These are phyloP conservation scores for Ips nitidus DNA, from an alignment of 1,140 invertebrate species.

Conservation along the genomic window DNA sequence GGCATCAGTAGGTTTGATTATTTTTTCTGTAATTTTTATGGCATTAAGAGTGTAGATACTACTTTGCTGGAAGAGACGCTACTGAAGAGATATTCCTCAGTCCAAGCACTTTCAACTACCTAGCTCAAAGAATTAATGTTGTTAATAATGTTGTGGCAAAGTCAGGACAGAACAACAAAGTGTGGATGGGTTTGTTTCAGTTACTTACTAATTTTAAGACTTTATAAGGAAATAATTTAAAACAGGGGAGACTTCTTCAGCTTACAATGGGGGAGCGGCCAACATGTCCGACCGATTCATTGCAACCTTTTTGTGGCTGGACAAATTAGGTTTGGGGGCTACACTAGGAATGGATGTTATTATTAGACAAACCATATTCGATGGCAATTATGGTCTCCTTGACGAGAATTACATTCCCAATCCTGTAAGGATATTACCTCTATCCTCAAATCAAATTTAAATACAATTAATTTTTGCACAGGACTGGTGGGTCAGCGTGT, in stretches of 20 bases:
- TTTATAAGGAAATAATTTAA: no score
- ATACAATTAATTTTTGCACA: conserved; percentile 37
- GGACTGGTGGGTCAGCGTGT: conserved; percentile 73
- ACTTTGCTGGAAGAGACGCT: conserved; percentile 67
- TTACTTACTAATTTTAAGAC: no score
- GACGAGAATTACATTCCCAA: conserved; percentile 62
- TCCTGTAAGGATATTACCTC: conserved; percentile 44
- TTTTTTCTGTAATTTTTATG: background rate
- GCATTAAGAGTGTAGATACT: conserved; percentile 57
- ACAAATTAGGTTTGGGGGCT: conserved; percentile 75
- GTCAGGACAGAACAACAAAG: conserved; percentile 53
- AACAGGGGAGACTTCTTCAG: conserved; percentile 67
- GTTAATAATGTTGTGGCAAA: conserved; percentile 57
- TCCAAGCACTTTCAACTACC: conserved; percentile 61
- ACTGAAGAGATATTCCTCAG: conserved; percentile 66
- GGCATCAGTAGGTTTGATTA: conserved; percentile 61
- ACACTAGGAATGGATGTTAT: conserved; percentile 65
- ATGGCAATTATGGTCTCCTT: conserved; percentile 68
- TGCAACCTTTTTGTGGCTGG: conserved; percentile 73
- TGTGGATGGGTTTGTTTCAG: conserved; percentile 62
- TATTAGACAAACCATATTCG: conserved; percentile 70
- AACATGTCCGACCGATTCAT: conserved; percentile 71
- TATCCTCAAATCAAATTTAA: no score
- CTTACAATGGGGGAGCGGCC: conserved; percentile 73
- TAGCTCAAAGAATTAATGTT: conserved; percentile 60